Conservation (phyloP, 1,140 invertebrate species). For the Linepithema humile region DNA sequence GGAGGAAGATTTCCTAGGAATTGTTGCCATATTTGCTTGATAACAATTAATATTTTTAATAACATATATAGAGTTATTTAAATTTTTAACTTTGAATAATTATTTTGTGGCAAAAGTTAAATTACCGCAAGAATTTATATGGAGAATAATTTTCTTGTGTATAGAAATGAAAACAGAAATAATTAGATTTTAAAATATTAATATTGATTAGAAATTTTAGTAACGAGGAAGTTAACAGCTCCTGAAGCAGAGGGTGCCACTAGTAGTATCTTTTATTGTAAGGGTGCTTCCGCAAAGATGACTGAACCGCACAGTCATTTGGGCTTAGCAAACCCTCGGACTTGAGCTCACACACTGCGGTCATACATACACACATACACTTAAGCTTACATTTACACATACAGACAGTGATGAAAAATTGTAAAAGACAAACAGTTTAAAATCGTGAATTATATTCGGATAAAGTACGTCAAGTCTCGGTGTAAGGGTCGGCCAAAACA, state of each 20-base stretch:
- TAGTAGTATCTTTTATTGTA: background rate
- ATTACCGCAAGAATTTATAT: background rate
- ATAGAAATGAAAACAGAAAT: background rate
- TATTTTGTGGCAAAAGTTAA: background rate
- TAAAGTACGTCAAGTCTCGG: too few species aligned
- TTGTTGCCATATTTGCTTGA: conserved; percentile 35
- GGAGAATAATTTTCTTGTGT: background rate
- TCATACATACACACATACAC: too few species aligned
- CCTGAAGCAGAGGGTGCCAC: conserved; percentile 56
- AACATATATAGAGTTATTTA: background rate
- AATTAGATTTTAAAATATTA: conserved; percentile 46
- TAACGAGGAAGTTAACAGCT: conserved; percentile 1
- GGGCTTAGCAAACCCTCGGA: too few species aligned
- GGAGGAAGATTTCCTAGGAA: conserved; percentile 62
- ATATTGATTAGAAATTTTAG: conserved; percentile 9
- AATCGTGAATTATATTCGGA: too few species aligned
- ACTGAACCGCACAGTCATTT: too few species aligned
- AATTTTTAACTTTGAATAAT: background rate
- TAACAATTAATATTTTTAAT: conserved; percentile 4
- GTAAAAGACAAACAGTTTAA: too few species aligned
- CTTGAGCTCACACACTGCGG: too few species aligned
- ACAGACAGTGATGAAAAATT: too few species aligned
- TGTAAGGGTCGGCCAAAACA: too few species aligned
- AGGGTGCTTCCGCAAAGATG: too few species aligned
- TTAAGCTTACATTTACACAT: too few species aligned